phyloP scores from a whole-genome alignment of 2,888 invertebrate species.

The Erebia palarica region DNA sequence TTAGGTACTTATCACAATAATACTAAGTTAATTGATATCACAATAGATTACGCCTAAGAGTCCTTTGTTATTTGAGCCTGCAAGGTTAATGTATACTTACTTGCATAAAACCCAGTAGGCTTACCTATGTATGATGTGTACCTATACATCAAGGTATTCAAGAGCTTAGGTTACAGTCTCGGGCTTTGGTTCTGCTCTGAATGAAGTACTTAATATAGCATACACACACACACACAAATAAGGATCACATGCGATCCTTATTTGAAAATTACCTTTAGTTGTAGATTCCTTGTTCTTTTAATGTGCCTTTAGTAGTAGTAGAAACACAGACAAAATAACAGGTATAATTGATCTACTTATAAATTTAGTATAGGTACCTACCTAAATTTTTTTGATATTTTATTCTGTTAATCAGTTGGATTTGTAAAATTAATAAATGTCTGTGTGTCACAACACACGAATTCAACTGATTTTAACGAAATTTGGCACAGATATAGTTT shows the following conservation, averaged over 20 bases:
- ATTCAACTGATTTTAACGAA: too few species aligned
- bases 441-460: too few species aligned
- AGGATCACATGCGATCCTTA: neutral
- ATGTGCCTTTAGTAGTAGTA: too few species aligned
- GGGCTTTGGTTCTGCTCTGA: conserved; percentile 1
- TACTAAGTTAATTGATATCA: conserved; percentile 20
- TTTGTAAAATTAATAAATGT: too few species aligned
- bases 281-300: neutral
- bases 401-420: too few species aligned
- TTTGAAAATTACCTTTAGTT: neutral
- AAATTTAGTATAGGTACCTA: too few species aligned
- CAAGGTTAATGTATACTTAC: conserved; percentile 34
- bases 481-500: too few species aligned
- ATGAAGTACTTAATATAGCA: neutral
- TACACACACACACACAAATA: too few species aligned
- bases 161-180: conserved; percentile 13
- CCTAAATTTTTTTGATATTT: too few species aligned
- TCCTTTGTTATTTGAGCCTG: conserved; percentile 35
- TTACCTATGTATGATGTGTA: neutral
- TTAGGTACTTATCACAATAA: neutral
- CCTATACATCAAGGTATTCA: conserved; percentile 1
- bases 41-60: conserved; percentile 18
- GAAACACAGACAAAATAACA: too few species aligned
- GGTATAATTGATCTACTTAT: too few species aligned
- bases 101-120: conserved; percentile 16